Evolutionary conservation across 2,797 vertebrate genomes (phyloP).

Genomic region (Rhodeus uyekii): DNA sequence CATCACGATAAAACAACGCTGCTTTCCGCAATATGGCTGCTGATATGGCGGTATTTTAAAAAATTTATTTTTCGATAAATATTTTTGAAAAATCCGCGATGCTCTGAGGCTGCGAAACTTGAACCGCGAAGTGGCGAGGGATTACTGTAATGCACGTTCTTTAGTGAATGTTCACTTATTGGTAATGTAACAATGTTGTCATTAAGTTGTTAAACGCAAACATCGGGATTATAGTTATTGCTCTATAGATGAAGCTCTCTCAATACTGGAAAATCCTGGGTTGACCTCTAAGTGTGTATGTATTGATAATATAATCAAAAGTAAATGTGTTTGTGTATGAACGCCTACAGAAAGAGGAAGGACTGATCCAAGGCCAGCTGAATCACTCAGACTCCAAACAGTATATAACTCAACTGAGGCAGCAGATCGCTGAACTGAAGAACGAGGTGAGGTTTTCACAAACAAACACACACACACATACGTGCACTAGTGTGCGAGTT

Average conservation of each 20-base stretch:
- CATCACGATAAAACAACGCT: too few relatives aligned
- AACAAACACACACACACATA: constrained; percentile 28
- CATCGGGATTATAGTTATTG: not conserved
- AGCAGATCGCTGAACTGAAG: constrained; percentile 92
- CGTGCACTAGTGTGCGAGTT: not conserved
- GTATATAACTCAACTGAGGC: constrained; percentile 90
- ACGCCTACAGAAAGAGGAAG: constrained; percentile 85
- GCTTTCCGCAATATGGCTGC: too few relatives aligned
- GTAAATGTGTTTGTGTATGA: constrained; percentile 2
- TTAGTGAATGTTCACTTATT: too few relatives aligned
- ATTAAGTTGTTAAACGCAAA: not conserved
- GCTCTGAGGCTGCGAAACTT: too few relatives aligned
- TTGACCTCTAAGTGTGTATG: not conserved
- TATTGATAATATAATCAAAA: not conserved
- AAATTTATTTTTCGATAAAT: too few relatives aligned
- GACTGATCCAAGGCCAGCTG: constrained; percentile 91
- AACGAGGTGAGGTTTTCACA: constrained; percentile 79
- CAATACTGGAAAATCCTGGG: not conserved
- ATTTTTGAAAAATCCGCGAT: too few relatives aligned
- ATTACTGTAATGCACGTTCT: too few relatives aligned
- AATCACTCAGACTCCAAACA: constrained; percentile 94
- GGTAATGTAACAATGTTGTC: too few relatives aligned
- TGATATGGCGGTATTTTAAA: too few relatives aligned
- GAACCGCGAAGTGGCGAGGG: too few relatives aligned
- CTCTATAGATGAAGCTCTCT: not conserved